A percentile compares a stretch with the other conserved stretches of the same genome.
These are phyloP conservation scores for Melinopterus prodromus DNA, from an alignment of 2,888 invertebrate genomes.

Conservation along the genomic window DNA sequence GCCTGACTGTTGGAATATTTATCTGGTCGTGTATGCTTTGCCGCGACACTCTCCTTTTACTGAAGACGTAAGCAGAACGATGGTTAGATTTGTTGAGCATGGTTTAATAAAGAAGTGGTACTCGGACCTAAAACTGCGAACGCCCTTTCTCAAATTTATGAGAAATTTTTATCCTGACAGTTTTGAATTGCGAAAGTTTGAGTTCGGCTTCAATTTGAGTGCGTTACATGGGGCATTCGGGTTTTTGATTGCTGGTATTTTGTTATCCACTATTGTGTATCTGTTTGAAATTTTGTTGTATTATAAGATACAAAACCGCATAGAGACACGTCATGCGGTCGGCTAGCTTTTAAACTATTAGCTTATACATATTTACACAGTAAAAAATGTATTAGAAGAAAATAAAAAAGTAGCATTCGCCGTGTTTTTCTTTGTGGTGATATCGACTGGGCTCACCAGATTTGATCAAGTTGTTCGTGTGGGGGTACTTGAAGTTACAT, in stretches of 20 bases:
- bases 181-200: not conserved
- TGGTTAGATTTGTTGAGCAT: conserved; percentile 41
- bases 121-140: not conserved
- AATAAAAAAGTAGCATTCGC: too few relatives aligned
- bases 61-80: conserved; percentile 37
- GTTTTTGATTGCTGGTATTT: not conserved
- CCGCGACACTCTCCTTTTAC: conserved; percentile 46
- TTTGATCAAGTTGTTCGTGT: too few relatives aligned
- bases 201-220: not conserved
- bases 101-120: conserved; percentile 43
- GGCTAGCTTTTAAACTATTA: too few relatives aligned
- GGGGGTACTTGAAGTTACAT: too few relatives aligned
- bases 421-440: too few relatives aligned
- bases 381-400: too few relatives aligned
- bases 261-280: not conserved
- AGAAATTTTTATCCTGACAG: not conserved
- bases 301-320: not conserved
- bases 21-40: conserved; percentile 44
- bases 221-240: not conserved
- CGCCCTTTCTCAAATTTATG: conserved; percentile 5
- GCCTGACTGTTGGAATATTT: conserved; percentile 43
- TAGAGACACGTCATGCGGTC: too few relatives aligned
- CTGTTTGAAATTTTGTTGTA: not conserved
- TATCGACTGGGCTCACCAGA: too few relatives aligned
- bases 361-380: too few relatives aligned